Evolutionary conservation across 1,140 invertebrate species (phyloP).

Genomic region (Lordiphosa collinella): DNA sequence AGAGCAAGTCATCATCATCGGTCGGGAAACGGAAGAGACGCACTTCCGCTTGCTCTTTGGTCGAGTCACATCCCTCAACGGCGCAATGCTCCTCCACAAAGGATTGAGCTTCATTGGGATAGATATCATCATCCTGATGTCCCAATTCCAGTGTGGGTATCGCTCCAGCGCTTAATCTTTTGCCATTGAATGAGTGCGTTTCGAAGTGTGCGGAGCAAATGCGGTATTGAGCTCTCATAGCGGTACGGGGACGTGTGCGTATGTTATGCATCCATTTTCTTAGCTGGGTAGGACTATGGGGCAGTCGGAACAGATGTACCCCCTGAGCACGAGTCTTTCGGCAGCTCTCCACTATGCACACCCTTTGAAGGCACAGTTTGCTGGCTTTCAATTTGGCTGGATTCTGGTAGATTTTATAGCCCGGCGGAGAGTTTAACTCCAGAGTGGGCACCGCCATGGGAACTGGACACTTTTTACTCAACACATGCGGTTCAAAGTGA

Average conservation of each 20-base stretch:
- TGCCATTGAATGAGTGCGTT: constrained; percentile 65
- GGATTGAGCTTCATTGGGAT: constrained; percentile 66
- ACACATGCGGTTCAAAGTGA: constrained; percentile 67
- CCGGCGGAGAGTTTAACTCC: constrained; percentile 60
- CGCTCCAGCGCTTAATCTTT: constrained; percentile 55
- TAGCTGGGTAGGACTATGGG: constrained; percentile 57
- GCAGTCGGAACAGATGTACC: constrained; percentile 69
- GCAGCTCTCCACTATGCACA: constrained; percentile 71
- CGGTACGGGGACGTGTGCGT: constrained; percentile 35
- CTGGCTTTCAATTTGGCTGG: constrained; percentile 63
- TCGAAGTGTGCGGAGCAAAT: constrained; percentile 70
- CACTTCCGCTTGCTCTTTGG: constrained; percentile 62
- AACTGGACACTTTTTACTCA: constrained; percentile 74
- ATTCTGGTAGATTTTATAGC: constrained; percentile 73
- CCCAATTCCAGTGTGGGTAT: constrained; percentile 71
- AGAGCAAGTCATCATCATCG: constrained; percentile 69
- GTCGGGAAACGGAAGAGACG: constrained; percentile 68
- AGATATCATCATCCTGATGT: constrained; percentile 62
- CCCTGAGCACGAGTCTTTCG: constrained; percentile 57
- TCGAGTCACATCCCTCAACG: constrained; percentile 52
- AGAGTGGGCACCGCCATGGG: constrained; percentile 65
- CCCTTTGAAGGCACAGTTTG: constrained; percentile 60
- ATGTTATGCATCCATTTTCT: constrained; percentile 75
- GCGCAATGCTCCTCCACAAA: constrained; percentile 66
- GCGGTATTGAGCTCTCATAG: constrained; percentile 53